Conservation (phyloP, 2,113 vertebrate species). For the Otis tarda region DNA sequence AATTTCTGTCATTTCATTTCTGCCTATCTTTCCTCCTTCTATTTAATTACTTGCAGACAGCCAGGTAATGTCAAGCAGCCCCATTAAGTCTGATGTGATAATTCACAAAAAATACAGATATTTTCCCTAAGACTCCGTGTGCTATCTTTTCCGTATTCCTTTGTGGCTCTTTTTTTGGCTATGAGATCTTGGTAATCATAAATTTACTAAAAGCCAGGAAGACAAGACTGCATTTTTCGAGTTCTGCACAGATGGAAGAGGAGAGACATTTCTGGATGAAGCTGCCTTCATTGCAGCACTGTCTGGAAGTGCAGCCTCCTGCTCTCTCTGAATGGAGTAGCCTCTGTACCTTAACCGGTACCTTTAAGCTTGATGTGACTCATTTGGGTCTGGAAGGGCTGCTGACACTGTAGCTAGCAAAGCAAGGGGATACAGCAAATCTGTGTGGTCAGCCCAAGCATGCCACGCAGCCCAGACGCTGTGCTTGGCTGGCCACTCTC, state of each 20-base stretch:
- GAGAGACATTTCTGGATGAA: neutral
- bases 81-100: neutral
- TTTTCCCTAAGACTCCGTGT: neutral
- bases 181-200: neutral
- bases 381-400: neutral
- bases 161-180: neutral
- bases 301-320: neutral
- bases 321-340: neutral
- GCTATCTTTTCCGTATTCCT: neutral
- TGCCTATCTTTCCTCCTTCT: neutral
- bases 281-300: neutral
- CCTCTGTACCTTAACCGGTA: neutral
- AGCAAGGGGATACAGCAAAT: neutral
- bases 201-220: neutral
- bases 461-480: neutral
- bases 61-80: neutral
- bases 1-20: neutral
- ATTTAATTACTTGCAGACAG: neutral
- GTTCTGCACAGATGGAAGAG: neutral
- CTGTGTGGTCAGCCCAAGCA: neutral
- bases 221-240: neutral
- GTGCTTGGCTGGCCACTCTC: neutral
- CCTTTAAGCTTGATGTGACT: neutral
- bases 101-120: neutral
- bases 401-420: neutral